phyloP scores from a whole-genome alignment of 1,140 invertebrate genomes.

The Bombus terrestris region DNA sequence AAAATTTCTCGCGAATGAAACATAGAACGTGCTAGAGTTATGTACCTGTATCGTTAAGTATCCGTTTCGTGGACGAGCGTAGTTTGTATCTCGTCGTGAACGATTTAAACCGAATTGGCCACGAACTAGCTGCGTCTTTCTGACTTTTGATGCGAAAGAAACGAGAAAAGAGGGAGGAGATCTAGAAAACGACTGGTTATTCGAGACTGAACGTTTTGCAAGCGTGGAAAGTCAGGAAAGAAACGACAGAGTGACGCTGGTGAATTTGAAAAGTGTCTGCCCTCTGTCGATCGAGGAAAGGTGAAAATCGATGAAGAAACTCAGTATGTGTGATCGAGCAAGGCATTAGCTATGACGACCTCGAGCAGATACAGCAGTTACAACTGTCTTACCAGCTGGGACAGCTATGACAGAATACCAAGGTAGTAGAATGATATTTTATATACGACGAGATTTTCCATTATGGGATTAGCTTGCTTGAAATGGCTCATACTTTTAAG shows the following conservation, averaged over 20 bases:
- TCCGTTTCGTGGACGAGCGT: constrained; percentile 16
- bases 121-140: background rate
- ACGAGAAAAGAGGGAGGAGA: too few species aligned
- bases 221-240: background rate
- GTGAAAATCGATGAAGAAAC: constrained; percentile 16
- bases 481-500: constrained; percentile 1
- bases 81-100: constrained; percentile 12
- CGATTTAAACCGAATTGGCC: too few species aligned
- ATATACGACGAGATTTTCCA: background rate
- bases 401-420: constrained; percentile 93
- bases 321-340: constrained; percentile 45
- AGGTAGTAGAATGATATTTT: constrained; percentile 84
- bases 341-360: constrained; percentile 85
- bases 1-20: background rate
- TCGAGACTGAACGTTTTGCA: background rate
- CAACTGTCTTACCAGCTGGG: constrained; percentile 94
- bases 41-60: background rate
- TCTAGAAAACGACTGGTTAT: background rate
- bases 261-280: background rate
- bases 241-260: background rate
- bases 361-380: constrained; percentile 92
- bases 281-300: background rate
- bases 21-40: background rate
- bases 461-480: constrained; percentile 18
- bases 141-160: too few species aligned